Evolutionary conservation across 2,797 vertebrate genomes (phyloP), one percentile per base, ranked within the genome.

Genomic region (Discoglossus pictus): DNA sequence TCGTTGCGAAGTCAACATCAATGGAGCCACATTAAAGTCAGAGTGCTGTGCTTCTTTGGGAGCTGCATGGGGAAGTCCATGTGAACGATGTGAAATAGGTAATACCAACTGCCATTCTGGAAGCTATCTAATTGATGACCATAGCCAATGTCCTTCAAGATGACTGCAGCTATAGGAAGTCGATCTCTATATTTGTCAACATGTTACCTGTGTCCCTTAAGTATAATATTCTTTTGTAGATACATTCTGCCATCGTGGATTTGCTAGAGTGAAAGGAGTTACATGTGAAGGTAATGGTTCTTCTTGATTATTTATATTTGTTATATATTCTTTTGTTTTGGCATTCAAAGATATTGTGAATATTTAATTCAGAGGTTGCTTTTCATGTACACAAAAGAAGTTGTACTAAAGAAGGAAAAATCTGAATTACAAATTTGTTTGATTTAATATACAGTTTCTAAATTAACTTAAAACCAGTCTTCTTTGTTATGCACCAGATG

Each of bases 21-120:
- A 90, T 5, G 89, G 89, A 25, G 88, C 79, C 25, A 91, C 89
- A 0, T 73, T 92, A 59, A 90, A 86, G 76, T 91, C 90, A 7
- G 84, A 90, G 73, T 92, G 90, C 74, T 92, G 90, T 73, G 85
- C 86, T 53, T 87, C 88, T 1, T 68, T 92, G 56, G 90, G 90
- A 51, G 86, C 84, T 40, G 89, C 89, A 8, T 92, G 90, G 89
- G 90, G 90, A 24, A 91, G 90, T 35, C 90, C 90, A 1, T 92
- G 90, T 74, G 88, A 89, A 46, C 80, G 63, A 0, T 92, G 89
- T 73, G 83, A 88, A 76, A 74, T 79, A 42, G 89, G 89, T 92
- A 69, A 35, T 27, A 25, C 17, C 8, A 21, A 5, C 23, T n/a
- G n/a, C n/a, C n/a, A n/a, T n/a, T n/a, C n/a, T n/a, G n/a, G n/a